These are phyloP conservation scores for Alentia gelatinosa DNA, from an alignment of 2,888 invertebrate genomes.

Conservation along the genomic window DNA sequence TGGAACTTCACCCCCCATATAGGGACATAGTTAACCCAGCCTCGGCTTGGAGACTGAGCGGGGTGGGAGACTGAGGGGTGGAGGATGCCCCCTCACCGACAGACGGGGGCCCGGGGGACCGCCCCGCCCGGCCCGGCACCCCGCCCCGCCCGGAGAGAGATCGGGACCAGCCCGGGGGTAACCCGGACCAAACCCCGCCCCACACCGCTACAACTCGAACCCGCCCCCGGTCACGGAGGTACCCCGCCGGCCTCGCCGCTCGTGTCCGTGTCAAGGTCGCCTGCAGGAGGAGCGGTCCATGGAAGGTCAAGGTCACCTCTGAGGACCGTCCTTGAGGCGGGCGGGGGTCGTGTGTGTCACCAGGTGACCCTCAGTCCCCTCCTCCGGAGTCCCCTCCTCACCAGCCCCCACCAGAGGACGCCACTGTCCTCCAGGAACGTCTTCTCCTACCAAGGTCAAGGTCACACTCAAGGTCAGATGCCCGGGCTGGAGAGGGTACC, in stretches of 20 bases:
- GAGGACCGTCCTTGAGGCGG: background rate
- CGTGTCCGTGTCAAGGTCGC: background rate
- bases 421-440: background rate
- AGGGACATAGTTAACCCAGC: no score
- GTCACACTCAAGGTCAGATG: background rate
- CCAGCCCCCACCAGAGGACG: background rate
- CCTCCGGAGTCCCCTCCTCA: background rate
- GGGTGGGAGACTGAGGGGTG: no score
- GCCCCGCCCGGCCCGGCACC: background rate
- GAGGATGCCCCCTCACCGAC: no score
- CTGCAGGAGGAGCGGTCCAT: background rate
- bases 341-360: background rate
- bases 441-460: background rate
- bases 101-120: no score
- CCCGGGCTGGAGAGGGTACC: background rate
- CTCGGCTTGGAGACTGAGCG: no score
- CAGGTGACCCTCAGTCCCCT: background rate
- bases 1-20: no score
- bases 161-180: no score
- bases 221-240: no score
- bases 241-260: no score
- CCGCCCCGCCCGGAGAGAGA: background rate
- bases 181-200: background rate
- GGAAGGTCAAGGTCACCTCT: background rate
- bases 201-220: no score